Percentiles rank a stretch among this genome's conserved stretches.
Evolutionary conservation across 1,140 invertebrate species (phyloP).

Genomic region (Helicorthomorpha holstii): DNA sequence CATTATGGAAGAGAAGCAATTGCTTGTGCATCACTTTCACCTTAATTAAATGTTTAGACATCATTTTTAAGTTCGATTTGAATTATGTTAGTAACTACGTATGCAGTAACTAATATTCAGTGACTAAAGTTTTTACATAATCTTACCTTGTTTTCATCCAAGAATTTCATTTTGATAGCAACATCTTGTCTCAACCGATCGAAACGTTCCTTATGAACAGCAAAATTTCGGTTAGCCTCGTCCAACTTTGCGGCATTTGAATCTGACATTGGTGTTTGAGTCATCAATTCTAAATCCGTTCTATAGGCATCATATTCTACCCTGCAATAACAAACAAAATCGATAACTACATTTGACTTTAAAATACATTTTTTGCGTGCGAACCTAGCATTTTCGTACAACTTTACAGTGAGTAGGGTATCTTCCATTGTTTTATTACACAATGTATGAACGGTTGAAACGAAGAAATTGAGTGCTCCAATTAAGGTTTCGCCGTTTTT

Average conservation of each 20-base stretch:
- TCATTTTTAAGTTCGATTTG: not conserved
- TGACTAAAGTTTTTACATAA: not conserved
- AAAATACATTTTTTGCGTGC: too few relatives aligned
- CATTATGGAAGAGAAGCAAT: conserved; percentile 84
- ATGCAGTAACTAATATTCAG: not conserved
- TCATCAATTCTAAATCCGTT: conserved; percentile 65
- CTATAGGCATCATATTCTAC: conserved; percentile 95
- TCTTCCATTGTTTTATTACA: conserved; percentile 96
- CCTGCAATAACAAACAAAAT: conserved; percentile 22
- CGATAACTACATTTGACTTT: not conserved
- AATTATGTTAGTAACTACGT: not conserved
- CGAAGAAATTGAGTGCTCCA: conserved; percentile 87
- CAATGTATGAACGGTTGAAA: conserved; percentile 82
- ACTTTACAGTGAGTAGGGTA: conserved; percentile 76
- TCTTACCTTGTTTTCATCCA: conserved; percentile 87
- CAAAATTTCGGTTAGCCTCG: conserved; percentile 62
- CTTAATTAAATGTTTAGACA: conserved; percentile 34
- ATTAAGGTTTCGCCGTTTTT: conserved; percentile 86
- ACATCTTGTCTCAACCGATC: conserved; percentile 81
- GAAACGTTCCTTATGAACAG: conserved; percentile 70
- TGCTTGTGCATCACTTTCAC: conserved; percentile 98
- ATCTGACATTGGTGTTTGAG: conserved; percentile 39
- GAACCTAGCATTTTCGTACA: conserved; percentile 80
- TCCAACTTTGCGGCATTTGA: conserved; percentile 42
- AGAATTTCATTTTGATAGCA: conserved; percentile 83